Conservation (phyloP, 2,888 invertebrate species). For the Hypolimnas misippus region DNA sequence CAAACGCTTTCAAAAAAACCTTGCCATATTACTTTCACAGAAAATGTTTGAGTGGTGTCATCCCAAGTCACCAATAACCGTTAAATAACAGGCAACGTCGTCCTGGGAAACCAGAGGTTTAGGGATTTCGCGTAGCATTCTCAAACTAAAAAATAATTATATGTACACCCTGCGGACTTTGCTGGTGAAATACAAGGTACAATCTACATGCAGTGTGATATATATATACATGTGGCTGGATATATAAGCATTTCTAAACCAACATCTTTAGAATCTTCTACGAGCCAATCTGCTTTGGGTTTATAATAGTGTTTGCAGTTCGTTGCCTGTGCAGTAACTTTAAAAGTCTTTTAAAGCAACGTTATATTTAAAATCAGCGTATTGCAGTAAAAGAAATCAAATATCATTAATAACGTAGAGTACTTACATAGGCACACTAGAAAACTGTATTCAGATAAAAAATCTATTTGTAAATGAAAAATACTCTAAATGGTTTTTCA, state of each 20-base stretch:
- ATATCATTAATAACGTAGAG: background rate
- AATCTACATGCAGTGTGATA: background rate
- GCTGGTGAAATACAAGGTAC: background rate
- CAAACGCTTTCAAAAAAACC: too few relatives aligned
- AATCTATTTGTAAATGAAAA: too few relatives aligned
- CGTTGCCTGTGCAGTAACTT: conserved; percentile 19
- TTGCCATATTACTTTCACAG: too few relatives aligned
- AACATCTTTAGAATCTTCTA: conserved; percentile 18
- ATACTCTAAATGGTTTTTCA: too few relatives aligned
- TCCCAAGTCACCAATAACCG: too few relatives aligned
- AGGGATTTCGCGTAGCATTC: background rate
- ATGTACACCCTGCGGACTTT: background rate
- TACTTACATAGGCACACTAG: background rate
- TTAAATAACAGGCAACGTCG: too few relatives aligned
- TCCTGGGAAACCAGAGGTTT: too few relatives aligned
- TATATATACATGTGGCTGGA: background rate
- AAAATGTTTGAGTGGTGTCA: too few relatives aligned
- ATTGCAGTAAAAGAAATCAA: conserved; percentile 1
- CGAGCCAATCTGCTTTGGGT: conserved; percentile 16
- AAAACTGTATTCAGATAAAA: too few relatives aligned
- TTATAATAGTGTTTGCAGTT: conserved; percentile 33
- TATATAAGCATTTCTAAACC: conserved; percentile 5
- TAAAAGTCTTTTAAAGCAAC: conserved; percentile 42
- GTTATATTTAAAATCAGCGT: conserved; percentile 21
- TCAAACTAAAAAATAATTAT: background rate